Conservation (phyloP, 2,797 vertebrate species). For the Lutjanus argentimaculatus region DNA sequence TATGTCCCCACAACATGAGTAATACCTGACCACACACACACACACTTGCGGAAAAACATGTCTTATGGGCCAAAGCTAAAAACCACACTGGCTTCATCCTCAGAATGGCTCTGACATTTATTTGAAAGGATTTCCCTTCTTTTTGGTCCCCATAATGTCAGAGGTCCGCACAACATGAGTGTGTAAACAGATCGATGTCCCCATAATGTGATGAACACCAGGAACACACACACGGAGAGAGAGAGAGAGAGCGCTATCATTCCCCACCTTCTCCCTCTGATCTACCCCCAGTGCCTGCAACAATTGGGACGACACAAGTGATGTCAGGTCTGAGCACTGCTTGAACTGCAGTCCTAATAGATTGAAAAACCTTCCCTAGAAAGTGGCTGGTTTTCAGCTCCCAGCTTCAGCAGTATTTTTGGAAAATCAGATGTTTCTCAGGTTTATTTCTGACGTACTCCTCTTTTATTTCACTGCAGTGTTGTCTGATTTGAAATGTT, state of each 20-base stretch:
- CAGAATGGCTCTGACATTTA: too few relatives aligned
- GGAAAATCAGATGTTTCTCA: background rate
- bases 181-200: too few relatives aligned
- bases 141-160: too few relatives aligned
- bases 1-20: too few relatives aligned
- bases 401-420: background rate
- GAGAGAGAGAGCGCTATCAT: background rate
- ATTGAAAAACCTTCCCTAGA: background rate
- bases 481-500: background rate
- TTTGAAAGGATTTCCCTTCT: too few relatives aligned
- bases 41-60: too few relatives aligned
- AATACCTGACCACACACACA: too few relatives aligned
- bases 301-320: conserved; percentile 42
- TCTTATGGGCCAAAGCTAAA: too few relatives aligned
- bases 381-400: conserved; percentile 7
- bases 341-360: conserved; percentile 28
- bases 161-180: too few relatives aligned
- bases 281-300: conserved; percentile 33
- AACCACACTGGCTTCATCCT: too few relatives aligned
- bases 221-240: too few relatives aligned
- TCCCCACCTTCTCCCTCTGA: conserved; percentile 18
- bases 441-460: background rate
- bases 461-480: background rate
- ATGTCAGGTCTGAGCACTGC: conserved; percentile 42
- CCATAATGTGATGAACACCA: too few relatives aligned